Percentiles rank a stretch among this genome's conserved stretches.
Evolutionary conservation across 2,797 vertebrate species (phyloP).

Genomic region (Sebastes trivittatus): DNA sequence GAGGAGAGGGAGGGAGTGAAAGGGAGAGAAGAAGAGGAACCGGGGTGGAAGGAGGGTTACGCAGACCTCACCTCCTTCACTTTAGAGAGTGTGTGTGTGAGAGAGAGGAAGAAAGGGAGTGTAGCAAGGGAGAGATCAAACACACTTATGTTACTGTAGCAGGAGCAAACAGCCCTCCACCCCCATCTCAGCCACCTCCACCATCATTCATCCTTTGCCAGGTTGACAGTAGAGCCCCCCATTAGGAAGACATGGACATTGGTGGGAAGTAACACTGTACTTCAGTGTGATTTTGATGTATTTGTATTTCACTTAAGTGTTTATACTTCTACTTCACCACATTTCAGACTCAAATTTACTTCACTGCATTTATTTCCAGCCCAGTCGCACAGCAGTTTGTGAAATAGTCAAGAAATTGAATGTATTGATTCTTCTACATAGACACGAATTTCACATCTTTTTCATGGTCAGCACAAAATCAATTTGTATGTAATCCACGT

Average conservation of each 20-base stretch:
- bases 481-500: no score
- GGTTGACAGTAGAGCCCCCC: neutral
- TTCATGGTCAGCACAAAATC: no score
- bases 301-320: neutral
- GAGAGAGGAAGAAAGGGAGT: neutral
- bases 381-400: no score
- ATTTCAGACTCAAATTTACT: neutral
- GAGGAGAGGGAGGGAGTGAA: neutral
- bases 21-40: neutral
- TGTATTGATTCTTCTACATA: no score
- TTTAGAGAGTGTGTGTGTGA: constrained; percentile 2
- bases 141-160: constrained; percentile 15
- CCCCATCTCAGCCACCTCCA: constrained; percentile 10
- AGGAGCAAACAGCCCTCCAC: constrained; percentile 10
- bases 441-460: no score
- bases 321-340: neutral
- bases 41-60: neutral
- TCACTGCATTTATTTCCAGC: no score
- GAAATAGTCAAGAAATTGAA: no score
- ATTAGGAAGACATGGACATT: neutral
- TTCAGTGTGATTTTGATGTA: neutral
- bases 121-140: constrained; percentile 31
- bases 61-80: constrained; percentile 36
- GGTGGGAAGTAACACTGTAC: neutral
- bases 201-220: constrained; percentile 32